Evolutionary conservation across 2,888 invertebrate genomes (phyloP).

Genomic region (Onchidella celtica): DNA sequence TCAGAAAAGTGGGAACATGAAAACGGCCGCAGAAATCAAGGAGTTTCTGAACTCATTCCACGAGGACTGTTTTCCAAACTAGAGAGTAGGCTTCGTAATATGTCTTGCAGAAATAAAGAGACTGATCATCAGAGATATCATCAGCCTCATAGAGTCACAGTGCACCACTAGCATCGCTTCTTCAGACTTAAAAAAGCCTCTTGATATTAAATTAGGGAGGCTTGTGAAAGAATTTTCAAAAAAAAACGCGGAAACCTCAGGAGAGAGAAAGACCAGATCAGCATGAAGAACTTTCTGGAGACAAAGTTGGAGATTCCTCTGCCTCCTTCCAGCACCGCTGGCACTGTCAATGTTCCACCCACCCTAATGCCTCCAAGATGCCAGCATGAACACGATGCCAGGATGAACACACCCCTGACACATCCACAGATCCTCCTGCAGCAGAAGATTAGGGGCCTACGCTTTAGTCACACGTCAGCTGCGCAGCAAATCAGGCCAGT

Average conservation of each 20-base stretch:
- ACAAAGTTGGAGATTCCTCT: neutral
- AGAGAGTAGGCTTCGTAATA: neutral
- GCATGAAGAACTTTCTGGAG: neutral
- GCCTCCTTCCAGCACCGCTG: neutral
- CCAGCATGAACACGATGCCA: neutral
- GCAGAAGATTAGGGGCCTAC: neutral
- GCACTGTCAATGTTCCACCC: neutral
- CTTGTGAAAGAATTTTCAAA: neutral
- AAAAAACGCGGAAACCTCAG: neutral
- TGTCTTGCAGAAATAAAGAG: neutral
- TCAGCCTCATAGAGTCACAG: neutral
- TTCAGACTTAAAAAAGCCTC: neutral
- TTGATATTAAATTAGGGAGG: neutral
- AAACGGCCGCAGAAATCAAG: neutral
- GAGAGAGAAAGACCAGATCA: neutral
- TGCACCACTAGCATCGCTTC: neutral
- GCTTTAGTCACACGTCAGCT: neutral
- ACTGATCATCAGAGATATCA: neutral
- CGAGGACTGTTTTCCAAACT: conserved; percentile 1
- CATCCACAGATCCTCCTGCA: neutral
- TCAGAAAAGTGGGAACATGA: neutral
- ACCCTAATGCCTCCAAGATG: neutral
- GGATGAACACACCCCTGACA: neutral
- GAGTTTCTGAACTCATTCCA: neutral
- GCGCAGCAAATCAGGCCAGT: neutral